phyloP scores from a whole-genome alignment of 2,113 vertebrate genomes.

The Phoenicopterus ruber region DNA sequence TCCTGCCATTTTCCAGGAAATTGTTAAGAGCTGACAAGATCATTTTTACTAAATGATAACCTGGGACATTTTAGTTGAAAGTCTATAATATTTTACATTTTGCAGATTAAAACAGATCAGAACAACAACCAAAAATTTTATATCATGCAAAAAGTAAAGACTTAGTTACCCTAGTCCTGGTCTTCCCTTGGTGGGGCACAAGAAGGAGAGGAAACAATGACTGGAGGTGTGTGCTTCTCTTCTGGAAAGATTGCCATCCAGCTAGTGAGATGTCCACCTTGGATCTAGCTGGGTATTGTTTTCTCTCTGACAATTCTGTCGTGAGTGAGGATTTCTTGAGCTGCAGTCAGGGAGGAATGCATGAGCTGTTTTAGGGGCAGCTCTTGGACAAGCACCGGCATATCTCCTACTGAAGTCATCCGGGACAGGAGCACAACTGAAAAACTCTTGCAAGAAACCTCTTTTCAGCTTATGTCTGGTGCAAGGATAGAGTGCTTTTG shows the following conservation, averaged over 20 bases:
- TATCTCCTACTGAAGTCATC: neutral
- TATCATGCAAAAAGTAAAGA: neutral
- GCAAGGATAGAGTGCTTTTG: neutral
- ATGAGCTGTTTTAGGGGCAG: neutral
- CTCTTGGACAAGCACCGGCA: neutral
- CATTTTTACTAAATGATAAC: neutral
- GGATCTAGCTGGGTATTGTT: neutral
- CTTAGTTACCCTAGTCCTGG: neutral
- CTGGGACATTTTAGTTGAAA: neutral
- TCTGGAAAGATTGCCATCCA: neutral
- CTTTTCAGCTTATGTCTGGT: neutral
- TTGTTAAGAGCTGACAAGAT: neutral
- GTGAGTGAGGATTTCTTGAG: neutral
- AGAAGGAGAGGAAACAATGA: neutral
- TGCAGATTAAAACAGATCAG: neutral
- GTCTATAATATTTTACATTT: neutral
- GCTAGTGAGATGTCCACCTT: neutral
- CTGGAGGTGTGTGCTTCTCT: neutral
- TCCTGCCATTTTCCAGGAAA: neutral
- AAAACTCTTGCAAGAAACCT: neutral
- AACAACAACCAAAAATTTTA: neutral
- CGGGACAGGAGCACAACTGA: neutral
- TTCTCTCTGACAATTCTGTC: neutral
- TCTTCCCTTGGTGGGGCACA: neutral
- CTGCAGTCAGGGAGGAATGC: neutral